These are phyloP conservation scores for Aptenodytes patagonicus DNA, from an alignment of 2,113 vertebrate species.

Conservation along the genomic window DNA sequence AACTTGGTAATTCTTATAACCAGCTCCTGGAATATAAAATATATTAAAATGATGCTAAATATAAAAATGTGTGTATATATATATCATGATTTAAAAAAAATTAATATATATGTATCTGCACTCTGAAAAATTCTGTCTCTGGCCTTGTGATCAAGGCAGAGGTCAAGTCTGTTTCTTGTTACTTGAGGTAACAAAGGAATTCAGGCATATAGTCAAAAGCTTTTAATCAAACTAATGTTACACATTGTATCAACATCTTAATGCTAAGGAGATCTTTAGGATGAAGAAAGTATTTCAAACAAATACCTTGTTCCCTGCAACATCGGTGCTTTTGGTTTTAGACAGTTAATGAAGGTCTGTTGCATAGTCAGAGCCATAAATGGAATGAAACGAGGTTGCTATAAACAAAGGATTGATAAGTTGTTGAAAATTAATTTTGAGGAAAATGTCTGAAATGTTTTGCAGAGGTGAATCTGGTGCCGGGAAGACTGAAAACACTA, in stretches of 20 bases:
- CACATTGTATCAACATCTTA: not conserved
- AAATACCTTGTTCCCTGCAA: not conserved
- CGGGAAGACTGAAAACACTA: constrained; percentile 98
- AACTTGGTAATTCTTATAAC: not conserved
- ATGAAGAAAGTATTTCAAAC: not conserved
- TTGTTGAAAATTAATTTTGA: not conserved
- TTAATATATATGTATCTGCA: not conserved
- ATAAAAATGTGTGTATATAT: not conserved
- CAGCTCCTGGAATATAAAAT: not conserved
- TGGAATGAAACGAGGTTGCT: not conserved
- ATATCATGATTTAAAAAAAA: not conserved
- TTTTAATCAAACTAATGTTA: not conserved
- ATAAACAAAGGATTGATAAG: not conserved
- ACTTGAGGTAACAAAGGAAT: not conserved
- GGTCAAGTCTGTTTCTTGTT: not conserved
- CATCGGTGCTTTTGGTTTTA: not conserved
- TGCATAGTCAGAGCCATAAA: not conserved
- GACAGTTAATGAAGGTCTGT: not conserved
- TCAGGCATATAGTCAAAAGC: not conserved
- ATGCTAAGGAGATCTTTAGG: not conserved
- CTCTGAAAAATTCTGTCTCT: not conserved
- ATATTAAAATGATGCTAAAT: not conserved
- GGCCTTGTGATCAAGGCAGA: not conserved
- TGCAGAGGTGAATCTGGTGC: constrained; percentile 96
- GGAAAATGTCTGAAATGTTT: constrained; percentile 33